These are phyloP conservation scores for Myodes glareolus DNA, from an alignment of 2,113 vertebrate genomes.

Conservation along the genomic window DNA sequence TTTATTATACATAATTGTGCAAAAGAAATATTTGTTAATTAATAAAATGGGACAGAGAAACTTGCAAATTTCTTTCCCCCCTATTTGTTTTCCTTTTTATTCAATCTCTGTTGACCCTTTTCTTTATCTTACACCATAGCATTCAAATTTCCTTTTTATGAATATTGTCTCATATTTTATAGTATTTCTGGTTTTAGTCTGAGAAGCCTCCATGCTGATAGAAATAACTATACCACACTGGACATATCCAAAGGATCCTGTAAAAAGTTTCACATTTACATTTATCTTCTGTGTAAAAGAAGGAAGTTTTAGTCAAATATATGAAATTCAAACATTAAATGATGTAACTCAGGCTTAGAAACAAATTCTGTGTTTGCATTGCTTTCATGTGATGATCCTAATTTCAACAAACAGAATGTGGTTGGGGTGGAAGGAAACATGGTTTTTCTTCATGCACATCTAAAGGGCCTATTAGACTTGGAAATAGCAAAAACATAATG, in stretches of 20 bases:
- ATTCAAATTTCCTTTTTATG: background rate
- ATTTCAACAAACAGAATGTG: background rate
- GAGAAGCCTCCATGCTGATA: background rate
- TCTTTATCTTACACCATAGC: background rate
- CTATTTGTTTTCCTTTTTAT: background rate
- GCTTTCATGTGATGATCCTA: background rate
- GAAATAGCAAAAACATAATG: background rate
- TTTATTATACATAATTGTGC: background rate
- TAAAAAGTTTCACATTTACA: background rate
- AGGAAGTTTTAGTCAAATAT: background rate
- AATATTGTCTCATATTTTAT: background rate
- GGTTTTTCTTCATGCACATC: background rate
- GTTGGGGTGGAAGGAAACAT: background rate
- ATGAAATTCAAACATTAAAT: background rate
- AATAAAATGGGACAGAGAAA: constrained; percentile 3
- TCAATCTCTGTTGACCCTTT: background rate
- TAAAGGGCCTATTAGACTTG: background rate
- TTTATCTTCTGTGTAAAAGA: background rate
- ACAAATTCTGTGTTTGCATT: background rate
- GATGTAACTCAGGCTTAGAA: background rate
- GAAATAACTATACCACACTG: background rate
- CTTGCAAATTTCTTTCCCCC: background rate
- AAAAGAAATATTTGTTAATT: background rate
- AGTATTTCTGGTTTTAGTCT: background rate
- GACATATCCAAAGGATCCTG: background rate